These are phyloP conservation scores for Chelonus insularis DNA, from an alignment of 1,140 invertebrate genomes.

Conservation along the genomic window DNA sequence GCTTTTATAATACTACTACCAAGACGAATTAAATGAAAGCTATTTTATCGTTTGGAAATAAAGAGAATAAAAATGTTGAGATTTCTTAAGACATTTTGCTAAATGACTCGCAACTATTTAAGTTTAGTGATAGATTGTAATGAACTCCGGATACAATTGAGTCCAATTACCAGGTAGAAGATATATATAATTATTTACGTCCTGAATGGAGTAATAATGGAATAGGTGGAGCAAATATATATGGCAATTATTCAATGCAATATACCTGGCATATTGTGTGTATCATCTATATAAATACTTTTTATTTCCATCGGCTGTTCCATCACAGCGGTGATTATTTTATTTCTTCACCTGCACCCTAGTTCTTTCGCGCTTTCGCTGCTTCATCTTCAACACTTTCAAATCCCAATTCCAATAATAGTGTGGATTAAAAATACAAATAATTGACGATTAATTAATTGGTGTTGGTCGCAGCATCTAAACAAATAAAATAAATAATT, in stretches of 20 bases:
- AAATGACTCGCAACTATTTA: conserved; percentile 21
- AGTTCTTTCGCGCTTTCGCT: no score
- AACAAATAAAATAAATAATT: no score
- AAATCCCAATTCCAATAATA: no score
- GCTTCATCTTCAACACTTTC: no score
- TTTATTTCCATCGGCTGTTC: no score
- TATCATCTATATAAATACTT: no score
- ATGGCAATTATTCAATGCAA: conserved; percentile 12
- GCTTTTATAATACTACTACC: neutral
- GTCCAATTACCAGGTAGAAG: conserved; percentile 9
- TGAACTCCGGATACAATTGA: conserved; percentile 18
- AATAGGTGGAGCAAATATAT: conserved; percentile 5
- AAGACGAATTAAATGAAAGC: neutral
- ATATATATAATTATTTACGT: conserved; percentile 16
- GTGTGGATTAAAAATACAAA: no score
- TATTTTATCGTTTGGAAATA: neutral
- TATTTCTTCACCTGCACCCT: no score
- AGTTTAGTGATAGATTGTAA: conserved; percentile 20
- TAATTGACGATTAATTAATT: no score
- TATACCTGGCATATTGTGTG: neutral
- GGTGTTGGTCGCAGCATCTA: no score
- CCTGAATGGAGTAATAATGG: conserved; percentile 20
- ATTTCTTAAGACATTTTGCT: conserved; percentile 8
- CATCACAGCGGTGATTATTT: no score
- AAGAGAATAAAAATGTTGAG: neutral